phyloP scores from a whole-genome alignment of 92 coral and sea anemone species.

The Chrysogorgia sp. region DNA sequence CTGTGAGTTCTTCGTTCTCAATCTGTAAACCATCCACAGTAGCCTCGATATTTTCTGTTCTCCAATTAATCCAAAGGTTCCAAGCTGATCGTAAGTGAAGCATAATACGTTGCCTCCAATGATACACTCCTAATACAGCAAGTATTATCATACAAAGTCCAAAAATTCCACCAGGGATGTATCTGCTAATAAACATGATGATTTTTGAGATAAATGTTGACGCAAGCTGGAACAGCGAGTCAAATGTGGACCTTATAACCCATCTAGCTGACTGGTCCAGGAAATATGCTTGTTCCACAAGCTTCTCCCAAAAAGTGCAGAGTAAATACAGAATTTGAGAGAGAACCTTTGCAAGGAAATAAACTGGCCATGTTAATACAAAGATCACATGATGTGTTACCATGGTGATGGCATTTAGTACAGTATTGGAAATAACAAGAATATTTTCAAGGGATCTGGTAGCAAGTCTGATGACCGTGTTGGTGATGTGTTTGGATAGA shows the following conservation, averaged over 20 bases:
- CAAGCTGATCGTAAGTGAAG: not conserved
- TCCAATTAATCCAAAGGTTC: constrained; percentile 9
- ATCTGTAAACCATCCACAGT: not conserved
- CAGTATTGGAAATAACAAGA: not conserved
- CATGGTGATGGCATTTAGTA: constrained; percentile 4
- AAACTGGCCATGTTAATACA: constrained; percentile 8
- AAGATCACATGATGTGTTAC: not conserved
- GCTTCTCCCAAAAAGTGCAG: not conserved
- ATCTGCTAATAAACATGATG: not conserved
- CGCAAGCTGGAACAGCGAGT: not conserved
- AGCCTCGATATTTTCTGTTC: not conserved
- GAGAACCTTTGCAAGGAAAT: constrained; percentile 5
- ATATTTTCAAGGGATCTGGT: not conserved
- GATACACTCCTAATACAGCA: not conserved
- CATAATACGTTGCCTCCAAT: not conserved
- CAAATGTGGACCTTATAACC: not conserved
- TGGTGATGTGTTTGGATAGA: not conserved
- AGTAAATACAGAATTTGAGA: constrained; percentile 1
- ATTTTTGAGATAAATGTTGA: not conserved
- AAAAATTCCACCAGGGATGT: constrained; percentile 25
- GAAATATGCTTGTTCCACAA: not conserved
- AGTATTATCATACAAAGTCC: constrained; percentile 8
- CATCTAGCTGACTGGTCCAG: constrained; percentile 9
- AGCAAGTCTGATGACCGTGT: not conserved
- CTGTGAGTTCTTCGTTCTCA: not conserved